phyloP scores from a whole-genome alignment of 2,888 invertebrate genomes.

The Amphipoea lucens region DNA sequence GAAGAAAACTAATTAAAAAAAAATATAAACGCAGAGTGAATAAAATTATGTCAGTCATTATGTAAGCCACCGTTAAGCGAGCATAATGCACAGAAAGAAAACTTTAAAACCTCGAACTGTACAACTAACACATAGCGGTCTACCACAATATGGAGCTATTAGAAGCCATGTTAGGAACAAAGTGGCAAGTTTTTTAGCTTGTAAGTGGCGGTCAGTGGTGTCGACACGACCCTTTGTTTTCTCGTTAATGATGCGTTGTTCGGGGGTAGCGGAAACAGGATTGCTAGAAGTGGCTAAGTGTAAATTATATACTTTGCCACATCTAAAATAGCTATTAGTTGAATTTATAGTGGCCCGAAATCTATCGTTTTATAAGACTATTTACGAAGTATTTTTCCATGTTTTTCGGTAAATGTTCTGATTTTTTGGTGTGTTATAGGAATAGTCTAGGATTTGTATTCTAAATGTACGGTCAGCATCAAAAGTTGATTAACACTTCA shows the following conservation, averaged over 20 bases:
- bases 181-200: conserved; percentile 53
- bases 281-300: conserved; percentile 40
- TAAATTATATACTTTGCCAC: not conserved
- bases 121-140: not conserved
- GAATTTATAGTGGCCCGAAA: not conserved
- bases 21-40: not conserved
- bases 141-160: conserved; percentile 17
- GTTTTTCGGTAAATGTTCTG: not conserved
- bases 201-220: conserved; percentile 57
- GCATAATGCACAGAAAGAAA: no score
- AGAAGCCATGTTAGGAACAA: conserved; percentile 21
- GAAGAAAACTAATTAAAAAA: not conserved
- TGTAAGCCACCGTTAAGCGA: no score
- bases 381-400: not conserved
- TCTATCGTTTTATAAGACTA: not conserved
- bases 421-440: not conserved
- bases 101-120: not conserved
- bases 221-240: conserved; percentile 67
- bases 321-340: no score
- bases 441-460: not conserved
- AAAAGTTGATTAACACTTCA: no score
- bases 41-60: no score
- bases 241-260: conserved; percentile 69
- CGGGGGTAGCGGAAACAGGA: conserved; percentile 27
- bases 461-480: no score